A percentile compares a stretch with the other conserved stretches of the same genome.
phyloP scores from a whole-genome alignment of 2,888 invertebrate genomes.

The Philhelius pedissequus region DNA sequence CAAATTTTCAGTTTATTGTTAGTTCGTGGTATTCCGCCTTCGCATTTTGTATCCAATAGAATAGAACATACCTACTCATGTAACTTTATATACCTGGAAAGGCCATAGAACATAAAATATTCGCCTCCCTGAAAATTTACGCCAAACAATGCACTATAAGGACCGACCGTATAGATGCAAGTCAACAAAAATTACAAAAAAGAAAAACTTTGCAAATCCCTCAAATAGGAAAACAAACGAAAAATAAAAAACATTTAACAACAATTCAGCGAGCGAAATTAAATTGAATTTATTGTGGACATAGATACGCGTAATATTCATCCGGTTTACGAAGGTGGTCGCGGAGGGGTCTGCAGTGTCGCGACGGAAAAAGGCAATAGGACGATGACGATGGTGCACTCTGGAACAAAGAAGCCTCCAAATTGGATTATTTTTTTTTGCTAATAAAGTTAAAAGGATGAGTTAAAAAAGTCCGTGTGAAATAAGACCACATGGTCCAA shows the following conservation, averaged over 20 bases:
- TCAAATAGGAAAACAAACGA: background rate
- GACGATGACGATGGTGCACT: background rate
- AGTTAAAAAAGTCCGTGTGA: too few species aligned
- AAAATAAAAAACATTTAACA: slow-evolving; percentile 31
- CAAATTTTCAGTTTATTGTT: background rate
- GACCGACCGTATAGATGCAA: slow-evolving; percentile 16
- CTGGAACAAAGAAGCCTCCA: background rate
- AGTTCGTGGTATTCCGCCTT: slow-evolving; percentile 42
- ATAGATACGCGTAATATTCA: slow-evolving; percentile 68
- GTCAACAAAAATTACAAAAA: background rate
- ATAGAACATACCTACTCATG: background rate
- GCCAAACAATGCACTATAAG: slow-evolving; percentile 42
- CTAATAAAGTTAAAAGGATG: too few species aligned
- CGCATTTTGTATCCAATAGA: slow-evolving; percentile 25
- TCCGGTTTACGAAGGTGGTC: slow-evolving; percentile 58
- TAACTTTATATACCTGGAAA: background rate
- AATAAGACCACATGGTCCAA: too few species aligned
- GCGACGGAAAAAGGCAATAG: background rate
- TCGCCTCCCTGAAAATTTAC: slow-evolving; percentile 32
- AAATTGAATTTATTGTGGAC: slow-evolving; percentile 68
- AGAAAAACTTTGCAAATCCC: background rate
- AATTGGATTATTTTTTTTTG: background rate
- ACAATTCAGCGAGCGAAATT: slow-evolving; percentile 61
- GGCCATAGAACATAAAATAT: slow-evolving; percentile 44
- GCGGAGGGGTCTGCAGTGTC: background rate